Evolutionary conservation across 2,113 vertebrate species (phyloP), one percentile per base, ranked within the genome.

Genomic region (Tetrao urogallus): DNA sequence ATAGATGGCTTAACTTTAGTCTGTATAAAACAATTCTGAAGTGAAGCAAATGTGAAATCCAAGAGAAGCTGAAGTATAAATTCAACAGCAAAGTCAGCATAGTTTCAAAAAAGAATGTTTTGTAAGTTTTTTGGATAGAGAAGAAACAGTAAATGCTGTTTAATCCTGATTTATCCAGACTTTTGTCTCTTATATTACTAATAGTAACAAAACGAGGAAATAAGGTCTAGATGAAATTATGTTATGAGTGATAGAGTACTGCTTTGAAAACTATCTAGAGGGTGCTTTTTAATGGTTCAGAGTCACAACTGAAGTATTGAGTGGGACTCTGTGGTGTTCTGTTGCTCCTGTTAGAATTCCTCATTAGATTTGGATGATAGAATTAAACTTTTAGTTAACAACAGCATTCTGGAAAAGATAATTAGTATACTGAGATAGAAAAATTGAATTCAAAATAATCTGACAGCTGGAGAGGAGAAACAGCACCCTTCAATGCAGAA

Each of bases 1-100:
- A 48, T 76, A 91, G 43, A 72, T 87, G 14, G 57, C 87, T 82
- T 86, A 71, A 80, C 40, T 90, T 95, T 83, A 52, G 45, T 52
- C 20, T 82, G 57, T 70, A 28, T 80, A 61, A 91, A 96, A 93
- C 52, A 75, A 30, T 80, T 87, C 42, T 83, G 32, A 90, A 67
- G 9, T 76, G 27, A 76, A 88, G 73, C 4, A 42, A 5, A 42
- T 86, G 27, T 74, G 85, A 87, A 88, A 86, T 80, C 21, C 52
- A 86, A 28, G 60, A 78, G 60, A 72, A 73, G 56, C 20, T 27
- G 56, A 71, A 34, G 21, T 80, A 50, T 67, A 74, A 79, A 86
- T 87, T 77, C 10, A 67, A 48, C 25, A 82, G 38, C 17, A 43
- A 76, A 60, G 4, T 19, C 47, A 71, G 11, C 47, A 32, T 8